These are phyloP conservation scores for Eilema sororculum DNA, from an alignment of 2,888 invertebrate genomes.

Conservation along the genomic window DNA sequence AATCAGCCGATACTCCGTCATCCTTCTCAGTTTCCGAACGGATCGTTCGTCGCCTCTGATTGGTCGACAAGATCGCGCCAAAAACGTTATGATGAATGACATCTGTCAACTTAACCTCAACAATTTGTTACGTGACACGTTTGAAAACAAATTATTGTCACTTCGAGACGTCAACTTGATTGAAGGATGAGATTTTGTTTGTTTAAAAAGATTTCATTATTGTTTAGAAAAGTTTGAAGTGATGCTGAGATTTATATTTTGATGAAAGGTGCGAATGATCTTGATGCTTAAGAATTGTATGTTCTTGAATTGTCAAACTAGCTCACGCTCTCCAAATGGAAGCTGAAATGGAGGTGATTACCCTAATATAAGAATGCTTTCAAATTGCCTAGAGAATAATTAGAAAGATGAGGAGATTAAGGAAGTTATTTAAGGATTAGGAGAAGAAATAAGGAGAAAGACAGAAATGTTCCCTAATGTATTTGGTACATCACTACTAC, in stretches of 20 bases:
- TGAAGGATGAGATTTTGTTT: conserved; percentile 34
- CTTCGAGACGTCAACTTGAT: conserved; percentile 26
- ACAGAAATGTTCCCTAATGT: too few species aligned
- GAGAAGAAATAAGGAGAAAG: too few species aligned
- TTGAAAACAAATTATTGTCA: conserved; percentile 61
- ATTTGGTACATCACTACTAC: too few species aligned
- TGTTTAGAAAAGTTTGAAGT: background rate
- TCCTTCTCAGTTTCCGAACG: conserved; percentile 49
- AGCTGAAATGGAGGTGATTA: too few species aligned
- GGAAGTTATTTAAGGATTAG: too few species aligned
- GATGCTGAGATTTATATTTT: background rate
- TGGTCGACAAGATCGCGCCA: conserved; percentile 73
- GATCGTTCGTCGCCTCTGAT: conserved; percentile 78
- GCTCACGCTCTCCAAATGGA: too few species aligned
- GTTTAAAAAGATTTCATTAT: conserved; percentile 22
- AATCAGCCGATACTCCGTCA: conserved; percentile 29
- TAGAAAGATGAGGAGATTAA: too few species aligned
- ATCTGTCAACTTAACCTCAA: conserved; percentile 74
- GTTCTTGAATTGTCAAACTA: too few species aligned
- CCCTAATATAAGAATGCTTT: too few species aligned
- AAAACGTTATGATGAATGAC: conserved; percentile 71
- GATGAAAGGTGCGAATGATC: background rate
- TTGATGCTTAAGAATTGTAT: background rate
- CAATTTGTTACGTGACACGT: conserved; percentile 75
- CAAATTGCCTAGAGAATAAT: too few species aligned